Conservation (phyloP, 2,888 invertebrate genomes). For the Callosobruchus maculatus region DNA sequence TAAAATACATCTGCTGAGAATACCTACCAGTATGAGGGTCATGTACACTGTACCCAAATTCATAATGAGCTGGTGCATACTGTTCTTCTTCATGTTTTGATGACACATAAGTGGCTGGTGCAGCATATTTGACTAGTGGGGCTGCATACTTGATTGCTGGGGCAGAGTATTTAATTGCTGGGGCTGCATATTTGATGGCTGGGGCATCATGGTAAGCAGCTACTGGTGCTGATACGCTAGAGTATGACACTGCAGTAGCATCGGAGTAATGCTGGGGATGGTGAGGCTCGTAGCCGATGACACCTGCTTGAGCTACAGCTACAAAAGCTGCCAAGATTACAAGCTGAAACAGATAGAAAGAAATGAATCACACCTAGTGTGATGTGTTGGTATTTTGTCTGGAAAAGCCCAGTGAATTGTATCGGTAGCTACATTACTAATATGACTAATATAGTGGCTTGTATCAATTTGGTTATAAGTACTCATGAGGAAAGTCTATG, state of each 20-base stretch:
- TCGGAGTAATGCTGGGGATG: slow-evolving; percentile 30
- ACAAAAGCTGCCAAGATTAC: slow-evolving; percentile 33
- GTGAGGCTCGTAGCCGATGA: slow-evolving; percentile 2
- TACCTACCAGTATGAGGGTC: slow-evolving; percentile 35
- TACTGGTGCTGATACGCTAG: slow-evolving; percentile 13
- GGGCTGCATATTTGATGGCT: slow-evolving; percentile 39
- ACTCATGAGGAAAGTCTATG: too few species aligned
- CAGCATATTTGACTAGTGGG: slow-evolving; percentile 32
- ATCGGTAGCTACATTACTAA: too few species aligned
- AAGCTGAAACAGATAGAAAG: slow-evolving; percentile 30
- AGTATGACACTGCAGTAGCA: slow-evolving; percentile 33
- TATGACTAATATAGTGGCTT: too few species aligned
- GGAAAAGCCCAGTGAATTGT: too few species aligned
- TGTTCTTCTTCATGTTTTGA: slow-evolving; percentile 26
- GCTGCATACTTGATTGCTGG: slow-evolving; percentile 45
- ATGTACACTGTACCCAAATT: slow-evolving; percentile 31
- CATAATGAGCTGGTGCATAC: slow-evolving; percentile 32
- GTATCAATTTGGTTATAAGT: too few species aligned
- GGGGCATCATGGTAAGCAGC: slow-evolving; percentile 29
- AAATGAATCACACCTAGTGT: too few species aligned
- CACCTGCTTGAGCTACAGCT: slow-evolving; percentile 30
- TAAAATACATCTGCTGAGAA: neutral
- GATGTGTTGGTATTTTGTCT: too few species aligned
- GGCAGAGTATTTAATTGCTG: slow-evolving; percentile 36
- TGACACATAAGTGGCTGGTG: slow-evolving; percentile 22